These are phyloP conservation scores for Vanacampus margaritifer DNA, from an alignment of 2,113 vertebrate species.

Conservation along the genomic window DNA sequence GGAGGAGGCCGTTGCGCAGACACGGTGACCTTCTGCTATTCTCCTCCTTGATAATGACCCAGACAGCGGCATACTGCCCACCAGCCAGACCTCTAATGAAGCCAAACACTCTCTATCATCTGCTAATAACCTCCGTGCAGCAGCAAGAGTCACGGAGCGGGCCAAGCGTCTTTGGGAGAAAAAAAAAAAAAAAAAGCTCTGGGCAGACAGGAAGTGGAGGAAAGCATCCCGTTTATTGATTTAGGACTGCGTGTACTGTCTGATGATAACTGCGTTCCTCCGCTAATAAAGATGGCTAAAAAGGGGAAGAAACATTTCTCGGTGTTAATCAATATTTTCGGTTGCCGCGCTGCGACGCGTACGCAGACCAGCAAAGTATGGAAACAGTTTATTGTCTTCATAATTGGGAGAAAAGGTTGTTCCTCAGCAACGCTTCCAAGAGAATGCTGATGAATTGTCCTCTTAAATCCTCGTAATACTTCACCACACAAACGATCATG, in stretches of 20 bases:
- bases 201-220: slow-evolving; percentile 49
- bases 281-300: slow-evolving; percentile 35
- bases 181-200: slow-evolving; percentile 49
- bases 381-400: slow-evolving; percentile 68
- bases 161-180: slow-evolving; percentile 32
- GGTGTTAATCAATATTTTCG: slow-evolving; percentile 39
- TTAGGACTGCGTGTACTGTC: slow-evolving; percentile 21
- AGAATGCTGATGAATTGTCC: slow-evolving; percentile 67
- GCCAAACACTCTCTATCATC: slow-evolving; percentile 60
- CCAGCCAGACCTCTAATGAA: slow-evolving; percentile 68
- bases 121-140: slow-evolving; percentile 61
- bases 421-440: slow-evolving; percentile 62
- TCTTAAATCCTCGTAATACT: slow-evolving; percentile 38
- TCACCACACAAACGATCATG: slow-evolving; percentile 30
- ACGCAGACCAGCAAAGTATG: slow-evolving; percentile 25
- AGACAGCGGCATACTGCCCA: slow-evolving; percentile 59
- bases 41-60: slow-evolving; percentile 65
- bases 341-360: slow-evolving; percentile 29
- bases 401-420: slow-evolving; percentile 61
- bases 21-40: slow-evolving; percentile 67
- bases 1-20: slow-evolving; percentile 46
- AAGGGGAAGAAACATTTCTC: slow-evolving; percentile 50
- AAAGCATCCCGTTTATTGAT: slow-evolving; percentile 66
- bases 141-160: slow-evolving; percentile 50
- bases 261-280: slow-evolving; percentile 45